These are phyloP conservation scores for Ophiodon elongatus DNA, from an alignment of 2,113 vertebrate genomes.

Conservation along the genomic window DNA sequence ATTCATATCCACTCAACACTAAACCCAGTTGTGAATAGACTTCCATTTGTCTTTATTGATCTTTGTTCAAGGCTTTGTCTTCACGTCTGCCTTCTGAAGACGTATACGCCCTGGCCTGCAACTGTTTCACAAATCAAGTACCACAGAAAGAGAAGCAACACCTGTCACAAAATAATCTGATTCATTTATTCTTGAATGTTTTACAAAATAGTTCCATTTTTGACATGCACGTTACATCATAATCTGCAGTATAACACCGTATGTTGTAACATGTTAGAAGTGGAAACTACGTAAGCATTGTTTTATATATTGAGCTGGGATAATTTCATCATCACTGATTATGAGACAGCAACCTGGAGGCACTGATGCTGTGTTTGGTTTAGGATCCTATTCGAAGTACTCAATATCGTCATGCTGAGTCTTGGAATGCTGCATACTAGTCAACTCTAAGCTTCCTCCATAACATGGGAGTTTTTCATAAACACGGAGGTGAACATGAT, in stretches of 20 bases:
- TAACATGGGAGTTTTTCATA: conserved; percentile 72
- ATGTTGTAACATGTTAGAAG: neutral
- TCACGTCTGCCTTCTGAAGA: neutral
- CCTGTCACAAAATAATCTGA: neutral
- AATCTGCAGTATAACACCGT: neutral
- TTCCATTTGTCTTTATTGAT: neutral
- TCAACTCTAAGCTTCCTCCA: conserved; percentile 62
- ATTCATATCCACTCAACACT: neutral
- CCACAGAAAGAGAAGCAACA: neutral
- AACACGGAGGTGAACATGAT: conserved; percentile 83
- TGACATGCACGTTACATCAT: neutral
- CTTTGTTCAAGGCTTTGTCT: neutral
- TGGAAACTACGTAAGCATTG: neutral
- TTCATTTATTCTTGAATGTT: conserved; percentile 18
- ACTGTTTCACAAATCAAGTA: neutral
- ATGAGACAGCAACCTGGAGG: conserved; percentile 10
- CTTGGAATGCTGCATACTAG: conserved; percentile 79
- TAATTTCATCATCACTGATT: neutral
- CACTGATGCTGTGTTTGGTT: conserved; percentile 14
- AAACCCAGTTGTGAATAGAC: neutral
- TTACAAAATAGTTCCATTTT: conserved; percentile 32
- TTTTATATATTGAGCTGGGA: neutral
- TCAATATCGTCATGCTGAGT: conserved; percentile 78
- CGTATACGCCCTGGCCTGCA: neutral
- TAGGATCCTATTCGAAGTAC: conserved; percentile 76